A percentile compares a stretch with the other conserved stretches of the same genome.
Conservation (phyloP, 2,797 vertebrate genomes). For the Chromobotia macracanthus region DNA sequence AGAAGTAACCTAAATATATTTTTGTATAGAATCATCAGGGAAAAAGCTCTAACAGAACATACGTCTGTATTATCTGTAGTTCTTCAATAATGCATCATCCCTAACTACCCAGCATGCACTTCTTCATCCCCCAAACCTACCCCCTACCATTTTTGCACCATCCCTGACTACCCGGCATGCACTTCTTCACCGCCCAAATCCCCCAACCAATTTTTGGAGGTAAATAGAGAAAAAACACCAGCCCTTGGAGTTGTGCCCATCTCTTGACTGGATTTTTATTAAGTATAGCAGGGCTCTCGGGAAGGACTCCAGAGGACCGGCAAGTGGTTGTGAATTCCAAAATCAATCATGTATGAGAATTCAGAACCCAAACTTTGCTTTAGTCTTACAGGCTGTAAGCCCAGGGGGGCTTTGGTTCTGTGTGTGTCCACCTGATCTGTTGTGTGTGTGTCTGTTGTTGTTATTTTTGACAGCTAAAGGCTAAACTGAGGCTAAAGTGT, state of each 20-base stretch:
- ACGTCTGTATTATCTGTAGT: constrained; percentile 26
- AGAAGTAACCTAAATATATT: not conserved
- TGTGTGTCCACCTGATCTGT: not conserved
- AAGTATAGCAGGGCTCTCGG: constrained; percentile 85
- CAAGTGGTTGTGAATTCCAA: constrained; percentile 60
- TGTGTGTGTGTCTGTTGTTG: not conserved
- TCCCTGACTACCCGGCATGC: constrained; percentile 25
- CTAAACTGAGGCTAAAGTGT: no score
- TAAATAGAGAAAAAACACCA: constrained; percentile 81
- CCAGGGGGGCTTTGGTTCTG: not conserved
- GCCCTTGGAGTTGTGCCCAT: constrained; percentile 84
- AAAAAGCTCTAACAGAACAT: not conserved
- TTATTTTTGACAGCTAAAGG: not conserved
- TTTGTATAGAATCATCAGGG: constrained; percentile 7
- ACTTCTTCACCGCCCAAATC: constrained; percentile 60
- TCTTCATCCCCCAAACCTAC: constrained; percentile 60
- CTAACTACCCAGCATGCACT: constrained; percentile 29
- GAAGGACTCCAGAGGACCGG: constrained; percentile 80
- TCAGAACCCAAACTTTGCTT: constrained; percentile 46
- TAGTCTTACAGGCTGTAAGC: constrained; percentile 15
- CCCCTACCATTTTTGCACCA: constrained; percentile 67
- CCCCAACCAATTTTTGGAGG: constrained; percentile 78
- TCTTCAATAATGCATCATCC: not conserved
- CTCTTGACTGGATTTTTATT: constrained; percentile 89
- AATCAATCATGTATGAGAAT: constrained; percentile 36